phyloP scores from a whole-genome alignment of 2,797 vertebrate genomes.

The Heterohyrax brucei region DNA sequence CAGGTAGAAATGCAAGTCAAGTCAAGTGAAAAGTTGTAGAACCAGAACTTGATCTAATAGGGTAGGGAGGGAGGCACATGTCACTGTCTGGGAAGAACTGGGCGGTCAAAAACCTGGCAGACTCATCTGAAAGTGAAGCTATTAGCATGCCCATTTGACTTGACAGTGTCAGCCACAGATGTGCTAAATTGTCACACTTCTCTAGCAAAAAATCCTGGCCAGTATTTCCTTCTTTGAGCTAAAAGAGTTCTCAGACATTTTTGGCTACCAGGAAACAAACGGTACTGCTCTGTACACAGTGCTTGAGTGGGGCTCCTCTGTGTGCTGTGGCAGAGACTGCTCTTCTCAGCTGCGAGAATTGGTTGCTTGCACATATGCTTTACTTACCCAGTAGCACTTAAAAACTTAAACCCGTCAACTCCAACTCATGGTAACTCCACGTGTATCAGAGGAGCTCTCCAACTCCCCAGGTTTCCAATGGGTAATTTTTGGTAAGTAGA shows the following conservation, averaged over 20 bases:
- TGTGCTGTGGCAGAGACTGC: not conserved
- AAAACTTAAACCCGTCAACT: not conserved
- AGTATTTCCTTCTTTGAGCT: constrained; percentile 53
- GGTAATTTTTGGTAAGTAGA: not conserved
- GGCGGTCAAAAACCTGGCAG: constrained; percentile 34
- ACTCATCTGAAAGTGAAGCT: constrained; percentile 47
- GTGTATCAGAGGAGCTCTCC: not conserved
- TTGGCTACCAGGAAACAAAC: not conserved
- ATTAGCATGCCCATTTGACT: constrained; percentile 69
- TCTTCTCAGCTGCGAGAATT: not conserved
- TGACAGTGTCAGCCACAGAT: constrained; percentile 8
- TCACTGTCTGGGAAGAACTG: not conserved
- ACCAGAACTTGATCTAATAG: constrained; percentile 44
- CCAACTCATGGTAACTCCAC: not conserved
- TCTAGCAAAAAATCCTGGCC: constrained; percentile 48
- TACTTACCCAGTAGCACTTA: not conserved
- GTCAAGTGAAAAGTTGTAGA: not conserved
- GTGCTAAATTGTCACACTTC: constrained; percentile 59
- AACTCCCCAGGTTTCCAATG: not conserved
- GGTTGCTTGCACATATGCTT: not conserved
- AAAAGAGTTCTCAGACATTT: constrained; percentile 48
- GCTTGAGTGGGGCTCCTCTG: not conserved
- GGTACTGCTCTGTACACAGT: not conserved
- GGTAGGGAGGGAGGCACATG: not conserved
- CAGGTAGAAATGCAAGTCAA: constrained; percentile 24